phyloP scores from a whole-genome alignment of 2,113 vertebrate species.

The Peucedramus taeniatus region DNA sequence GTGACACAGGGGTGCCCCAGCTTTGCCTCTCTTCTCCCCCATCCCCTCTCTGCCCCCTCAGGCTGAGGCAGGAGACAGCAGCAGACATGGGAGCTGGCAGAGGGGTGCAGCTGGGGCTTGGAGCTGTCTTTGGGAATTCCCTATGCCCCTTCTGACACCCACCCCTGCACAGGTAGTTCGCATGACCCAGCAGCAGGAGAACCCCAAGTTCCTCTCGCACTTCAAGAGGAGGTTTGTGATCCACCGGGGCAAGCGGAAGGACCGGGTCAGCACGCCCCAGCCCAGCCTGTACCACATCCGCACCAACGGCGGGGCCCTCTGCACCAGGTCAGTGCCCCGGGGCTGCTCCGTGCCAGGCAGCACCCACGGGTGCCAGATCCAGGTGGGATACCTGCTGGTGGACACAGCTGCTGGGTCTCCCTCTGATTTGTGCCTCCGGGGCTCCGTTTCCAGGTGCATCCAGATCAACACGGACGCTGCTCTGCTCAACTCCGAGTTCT shows the following conservation, averaged over 20 bases:
- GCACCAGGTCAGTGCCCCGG: slow-evolving; percentile 79
- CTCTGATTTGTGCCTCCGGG: accelerated
- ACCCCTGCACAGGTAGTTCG: slow-evolving; percentile 82
- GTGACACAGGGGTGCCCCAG: background rate
- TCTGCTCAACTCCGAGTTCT: slow-evolving; percentile 96
- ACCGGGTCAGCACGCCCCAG: slow-evolving; percentile 77
- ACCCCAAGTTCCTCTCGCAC: slow-evolving; percentile 96
- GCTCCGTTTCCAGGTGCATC: slow-evolving; percentile 80
- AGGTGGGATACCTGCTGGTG: accelerated
- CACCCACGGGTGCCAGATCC: background rate
- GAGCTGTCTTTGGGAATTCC: background rate
- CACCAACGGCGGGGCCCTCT: slow-evolving; percentile 93
- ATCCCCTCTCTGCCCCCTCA: background rate
- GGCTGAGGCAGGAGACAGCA: background rate
- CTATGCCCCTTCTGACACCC: background rate
- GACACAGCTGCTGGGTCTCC: accelerated
- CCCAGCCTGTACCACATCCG: slow-evolving; percentile 96
- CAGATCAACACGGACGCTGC: slow-evolving; percentile 91
- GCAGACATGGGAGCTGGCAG: background rate
- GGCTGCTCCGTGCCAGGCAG: background rate
- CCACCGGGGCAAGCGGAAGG: slow-evolving; percentile 92
- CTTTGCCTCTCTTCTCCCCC: background rate
- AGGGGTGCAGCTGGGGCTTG: background rate
- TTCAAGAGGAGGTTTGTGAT: slow-evolving; percentile 98
- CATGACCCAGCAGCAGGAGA: slow-evolving; percentile 99